These are phyloP conservation scores for Pyrocoelia pectoralis DNA, from an alignment of 2,888 invertebrate species.

Conservation along the genomic window DNA sequence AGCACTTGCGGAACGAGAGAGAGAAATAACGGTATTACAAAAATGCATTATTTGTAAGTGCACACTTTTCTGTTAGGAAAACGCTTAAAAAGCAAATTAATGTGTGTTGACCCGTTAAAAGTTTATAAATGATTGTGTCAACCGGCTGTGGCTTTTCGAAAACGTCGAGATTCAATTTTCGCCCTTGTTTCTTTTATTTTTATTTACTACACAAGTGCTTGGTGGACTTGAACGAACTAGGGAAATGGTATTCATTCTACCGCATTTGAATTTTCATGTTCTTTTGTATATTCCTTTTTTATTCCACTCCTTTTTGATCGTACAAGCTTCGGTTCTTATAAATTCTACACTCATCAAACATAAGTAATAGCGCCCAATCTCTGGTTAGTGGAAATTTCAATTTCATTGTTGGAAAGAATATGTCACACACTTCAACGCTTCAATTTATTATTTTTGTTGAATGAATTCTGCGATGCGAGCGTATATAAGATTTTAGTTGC, in stretches of 20 bases:
- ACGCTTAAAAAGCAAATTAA: neutral
- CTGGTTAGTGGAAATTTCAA: neutral
- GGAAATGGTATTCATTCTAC: neutral
- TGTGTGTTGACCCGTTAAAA: neutral
- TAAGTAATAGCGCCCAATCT: neutral
- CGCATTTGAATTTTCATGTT: neutral
- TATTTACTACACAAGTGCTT: neutral
- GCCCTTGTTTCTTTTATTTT: neutral
- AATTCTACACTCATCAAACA: neutral
- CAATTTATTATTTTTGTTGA: neutral
- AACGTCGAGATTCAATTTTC: neutral
- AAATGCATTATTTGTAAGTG: neutral
- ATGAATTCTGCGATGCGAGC: too few species aligned
- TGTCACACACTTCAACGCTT: neutral
- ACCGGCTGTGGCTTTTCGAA: slow-evolving; percentile 1
- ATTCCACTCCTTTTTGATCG: neutral
- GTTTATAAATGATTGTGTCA: slow-evolving; percentile 1
- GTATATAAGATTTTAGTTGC: too few species aligned
- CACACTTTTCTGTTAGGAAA: neutral
- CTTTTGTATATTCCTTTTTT: neutral
- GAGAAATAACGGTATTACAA: too few species aligned
- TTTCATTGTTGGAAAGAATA: neutral
- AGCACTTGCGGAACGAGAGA: too few species aligned
- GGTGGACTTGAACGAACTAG: neutral
- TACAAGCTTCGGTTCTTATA: neutral